Conservation (phyloP, 2,113 vertebrate species). For the Brachyhypopomus gauderio region DNA sequence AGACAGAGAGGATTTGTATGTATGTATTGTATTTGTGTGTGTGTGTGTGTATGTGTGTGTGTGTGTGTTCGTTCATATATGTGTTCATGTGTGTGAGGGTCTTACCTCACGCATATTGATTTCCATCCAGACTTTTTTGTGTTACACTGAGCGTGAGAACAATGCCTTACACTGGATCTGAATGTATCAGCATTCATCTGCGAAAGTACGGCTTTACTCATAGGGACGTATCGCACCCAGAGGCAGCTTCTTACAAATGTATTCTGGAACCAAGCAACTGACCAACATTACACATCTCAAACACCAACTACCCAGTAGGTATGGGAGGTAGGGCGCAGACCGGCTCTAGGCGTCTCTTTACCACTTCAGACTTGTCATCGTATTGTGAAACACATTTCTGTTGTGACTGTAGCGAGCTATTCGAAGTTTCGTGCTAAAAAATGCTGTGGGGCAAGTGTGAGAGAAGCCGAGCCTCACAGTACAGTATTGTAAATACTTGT, state of each 20-base stretch:
- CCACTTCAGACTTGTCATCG: slow-evolving; percentile 91
- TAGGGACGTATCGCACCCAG: slow-evolving; percentile 71
- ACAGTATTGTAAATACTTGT: slow-evolving; percentile 94
- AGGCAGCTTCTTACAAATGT: slow-evolving; percentile 73
- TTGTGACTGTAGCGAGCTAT: slow-evolving; percentile 87
- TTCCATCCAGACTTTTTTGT: slow-evolving; percentile 67
- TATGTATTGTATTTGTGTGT: not conserved
- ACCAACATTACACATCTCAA: slow-evolving; percentile 65
- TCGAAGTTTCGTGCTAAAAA: slow-evolving; percentile 79
- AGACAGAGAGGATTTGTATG: not conserved
- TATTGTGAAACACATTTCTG: slow-evolving; percentile 91
- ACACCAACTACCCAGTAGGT: slow-evolving; percentile 37
- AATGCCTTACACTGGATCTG: slow-evolving; percentile 97
- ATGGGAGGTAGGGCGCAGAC: not conserved
- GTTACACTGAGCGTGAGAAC: slow-evolving; percentile 81
- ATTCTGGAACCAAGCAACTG: slow-evolving; percentile 61
- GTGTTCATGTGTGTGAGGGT: not conserved
- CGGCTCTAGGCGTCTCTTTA: slow-evolving; percentile 57
- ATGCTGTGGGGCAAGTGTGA: slow-evolving; percentile 63
- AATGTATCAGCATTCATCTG: slow-evolving; percentile 91
- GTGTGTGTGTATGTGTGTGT: not conserved
- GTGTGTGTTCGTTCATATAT: slow-evolving; percentile 2
- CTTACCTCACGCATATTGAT: slow-evolving; percentile 88
- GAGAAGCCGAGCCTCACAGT: slow-evolving; percentile 87
- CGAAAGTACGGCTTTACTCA: slow-evolving; percentile 80